phyloP scores from a whole-genome alignment of 2,888 invertebrate genomes.

The Oxycera nigricornis region DNA sequence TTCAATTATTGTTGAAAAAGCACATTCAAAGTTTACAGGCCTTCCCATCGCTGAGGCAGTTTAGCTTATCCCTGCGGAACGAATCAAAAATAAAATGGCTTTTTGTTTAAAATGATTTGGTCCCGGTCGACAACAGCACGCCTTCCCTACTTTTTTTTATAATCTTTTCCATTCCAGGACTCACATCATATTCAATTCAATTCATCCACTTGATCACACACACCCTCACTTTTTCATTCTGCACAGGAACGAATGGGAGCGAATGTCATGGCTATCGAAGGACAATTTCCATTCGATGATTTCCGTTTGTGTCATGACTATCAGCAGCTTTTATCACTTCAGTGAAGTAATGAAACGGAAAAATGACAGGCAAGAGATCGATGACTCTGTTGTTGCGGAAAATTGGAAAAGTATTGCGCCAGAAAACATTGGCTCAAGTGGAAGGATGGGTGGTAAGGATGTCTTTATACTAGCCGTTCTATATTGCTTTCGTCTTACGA shows the following conservation, averaged over 20 bases:
- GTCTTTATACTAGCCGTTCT: neutral
- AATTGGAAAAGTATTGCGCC: constrained; percentile 40
- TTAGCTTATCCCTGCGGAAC: constrained; percentile 22
- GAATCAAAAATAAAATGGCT: constrained; percentile 25
- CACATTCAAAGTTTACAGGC: neutral
- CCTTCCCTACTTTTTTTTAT: neutral
- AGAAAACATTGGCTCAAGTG: neutral
- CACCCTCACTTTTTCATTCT: neutral
- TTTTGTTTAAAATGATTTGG: neutral
- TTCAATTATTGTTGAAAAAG: neutral
- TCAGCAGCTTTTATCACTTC: constrained; percentile 39
- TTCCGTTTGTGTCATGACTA: constrained; percentile 48
- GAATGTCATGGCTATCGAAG: constrained; percentile 33
- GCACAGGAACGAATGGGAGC: neutral
- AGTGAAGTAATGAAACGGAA: constrained; percentile 58
- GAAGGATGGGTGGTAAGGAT: neutral
- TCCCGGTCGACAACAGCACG: neutral
- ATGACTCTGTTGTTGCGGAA: constrained; percentile 56
- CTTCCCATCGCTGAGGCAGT: neutral
- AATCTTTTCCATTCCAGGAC: constrained; percentile 54
- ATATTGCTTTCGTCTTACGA: neutral
- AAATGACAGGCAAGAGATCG: constrained; percentile 61
- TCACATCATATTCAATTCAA: constrained; percentile 60
- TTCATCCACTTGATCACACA: constrained; percentile 50
- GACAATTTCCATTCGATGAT: constrained; percentile 37